Base-by-base conservation (phyloP, 2,797 vertebrate genomes). In the Alosa sapidissima region DNA sequence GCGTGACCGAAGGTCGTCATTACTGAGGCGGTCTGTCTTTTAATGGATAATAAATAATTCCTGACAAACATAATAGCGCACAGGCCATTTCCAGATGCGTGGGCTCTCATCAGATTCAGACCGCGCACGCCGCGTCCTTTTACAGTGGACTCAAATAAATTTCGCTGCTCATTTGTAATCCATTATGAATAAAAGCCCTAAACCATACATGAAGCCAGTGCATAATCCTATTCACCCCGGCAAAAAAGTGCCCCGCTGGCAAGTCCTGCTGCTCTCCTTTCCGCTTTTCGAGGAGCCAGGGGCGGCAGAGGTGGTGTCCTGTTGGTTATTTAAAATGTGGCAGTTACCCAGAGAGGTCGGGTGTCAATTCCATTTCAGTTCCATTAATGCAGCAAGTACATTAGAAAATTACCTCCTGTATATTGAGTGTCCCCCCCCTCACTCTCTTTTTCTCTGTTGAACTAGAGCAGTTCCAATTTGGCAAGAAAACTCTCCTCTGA, bases 211-310 rank as follows among this genome's bases (percentile, higher is more conserved):
- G 89, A 90, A 87, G 89, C 91, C 85, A 45, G 72, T 81, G 89
- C 89, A 87, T 94, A 93, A 92, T 93, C 91, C 88, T 87, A 91
- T 93, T 81, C 92, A 92, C 90, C 90, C 88, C 83, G 88, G 87
- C 87, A 87, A 88, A 41, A 41, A 90, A 89, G 90, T 88, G 88
- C 88, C 87, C 83, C 82, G 85, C 90, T 88, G 88, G 91, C 87
- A 45, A 88, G 36, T 13, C 16, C 41, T 45, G 41, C 41, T 62
- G 1, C 58, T 24, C 8, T 9, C 2, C 58, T 21, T 36, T 21
- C 36, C 16, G 6, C 41, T 41, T 75, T 2, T 78, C 1, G 14
- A 45, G 72, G 36, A n/a, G 75, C 51, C 82, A 58, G 68, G 68
- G 52, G 19, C 7, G 5, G 4, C 36, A 47, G 72, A 78, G 72